A percentile compares a stretch with the other conserved stretches of the same genome.
Conservation (phyloP, 2,888 invertebrate genomes). For the Uropetala carovei region DNA sequence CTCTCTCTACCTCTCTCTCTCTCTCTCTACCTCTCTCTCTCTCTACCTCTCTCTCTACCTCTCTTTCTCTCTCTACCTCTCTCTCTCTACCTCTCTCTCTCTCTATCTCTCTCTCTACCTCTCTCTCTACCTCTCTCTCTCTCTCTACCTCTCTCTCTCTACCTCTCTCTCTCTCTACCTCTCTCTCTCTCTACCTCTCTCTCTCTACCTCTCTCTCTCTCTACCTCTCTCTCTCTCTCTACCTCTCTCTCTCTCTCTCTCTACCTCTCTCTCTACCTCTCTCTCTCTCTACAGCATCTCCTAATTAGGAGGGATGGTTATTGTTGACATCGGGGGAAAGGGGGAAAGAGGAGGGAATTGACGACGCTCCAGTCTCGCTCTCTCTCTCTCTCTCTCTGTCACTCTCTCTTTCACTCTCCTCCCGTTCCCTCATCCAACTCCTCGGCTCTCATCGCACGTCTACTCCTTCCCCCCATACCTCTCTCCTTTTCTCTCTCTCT, state of each 20-base stretch:
- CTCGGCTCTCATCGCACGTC: not conserved
- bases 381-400: not conserved
- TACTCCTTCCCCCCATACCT: not conserved
- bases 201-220: not conserved
- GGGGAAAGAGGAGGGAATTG: not conserved
- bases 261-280: not conserved
- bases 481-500: not conserved
- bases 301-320: not conserved
- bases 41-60: not conserved
- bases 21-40: not conserved
- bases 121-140: not conserved
- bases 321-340: not conserved
- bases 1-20: not conserved
- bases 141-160: too few species aligned
- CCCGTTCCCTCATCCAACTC: not conserved
- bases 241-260: too few species aligned
- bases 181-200: too few species aligned
- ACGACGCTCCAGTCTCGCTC: not conserved
- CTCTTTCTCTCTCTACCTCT: not conserved
- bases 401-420: not conserved
- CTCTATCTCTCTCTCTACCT: too few species aligned
- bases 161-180: not conserved
- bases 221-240: too few species aligned
- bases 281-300: not conserved
- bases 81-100: not conserved